These are phyloP conservation scores for Trididemnum miniatum DNA, from an alignment of 23 tunicate species.

Conservation along the genomic window DNA sequence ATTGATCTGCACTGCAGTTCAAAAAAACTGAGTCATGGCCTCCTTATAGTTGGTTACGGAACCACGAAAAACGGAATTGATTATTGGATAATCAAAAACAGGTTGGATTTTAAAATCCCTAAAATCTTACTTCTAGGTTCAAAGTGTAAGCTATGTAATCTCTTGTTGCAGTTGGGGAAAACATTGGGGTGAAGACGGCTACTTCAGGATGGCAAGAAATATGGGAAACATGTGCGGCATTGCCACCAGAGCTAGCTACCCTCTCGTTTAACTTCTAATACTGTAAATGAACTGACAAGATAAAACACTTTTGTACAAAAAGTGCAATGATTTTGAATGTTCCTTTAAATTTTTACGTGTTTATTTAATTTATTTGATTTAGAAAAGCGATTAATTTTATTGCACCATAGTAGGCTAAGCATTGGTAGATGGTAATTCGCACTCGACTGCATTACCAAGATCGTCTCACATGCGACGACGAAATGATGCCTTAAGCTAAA, in stretches of 20 bases:
- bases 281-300: too few species aligned
- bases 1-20: background rate
- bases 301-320: too few species aligned
- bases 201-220: conserved; percentile 87
- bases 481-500: too few species aligned
- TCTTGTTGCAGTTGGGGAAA: conserved; percentile 77
- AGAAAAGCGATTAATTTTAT: too few species aligned
- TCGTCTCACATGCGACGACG: too few species aligned
- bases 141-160: background rate
- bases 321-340: too few species aligned
- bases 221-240: conserved; percentile 89
- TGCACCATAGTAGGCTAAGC: too few species aligned
- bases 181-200: conserved; percentile 87
- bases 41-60: conserved; percentile 17
- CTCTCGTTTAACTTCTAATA: conserved; percentile 31
- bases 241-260: conserved; percentile 95
- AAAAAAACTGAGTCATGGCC: background rate
- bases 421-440: too few species aligned
- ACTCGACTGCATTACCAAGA: too few species aligned
- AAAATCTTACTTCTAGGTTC: too few species aligned
- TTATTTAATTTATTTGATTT: too few species aligned
- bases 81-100: conserved; percentile 31
- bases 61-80: background rate
- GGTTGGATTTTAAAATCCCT: background rate
- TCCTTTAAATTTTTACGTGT: too few species aligned